Base-by-base conservation (phyloP, 2,888 invertebrate genomes). In the Apamea epomidion region DNA sequence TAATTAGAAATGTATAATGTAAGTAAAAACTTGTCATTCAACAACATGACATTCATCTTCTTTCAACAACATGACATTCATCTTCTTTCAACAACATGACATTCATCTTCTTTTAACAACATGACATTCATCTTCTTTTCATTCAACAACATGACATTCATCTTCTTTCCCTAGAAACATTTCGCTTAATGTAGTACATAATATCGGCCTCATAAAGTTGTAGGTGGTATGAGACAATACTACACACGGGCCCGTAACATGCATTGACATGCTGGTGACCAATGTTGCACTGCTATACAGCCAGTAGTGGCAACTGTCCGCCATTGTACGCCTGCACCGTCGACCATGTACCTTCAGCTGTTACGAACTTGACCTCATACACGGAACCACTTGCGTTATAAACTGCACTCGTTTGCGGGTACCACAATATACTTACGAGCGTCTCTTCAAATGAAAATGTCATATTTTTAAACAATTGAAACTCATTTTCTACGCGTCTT, bases 401-500 rank as follows among this genome's bases (percentile, higher is more conserved):
- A 64, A 60, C 74, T 60, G 74, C 48, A 68, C 62, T 45, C 42
- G 16, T 48, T 70, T 32, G 21, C 18, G 37, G 18, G 16, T 25
- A 37, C n/a, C 69, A 16, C 58, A n/a, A 32, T 32, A 29, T 42
- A 45, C 8, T 3, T 45, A n/a, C 25, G 48, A 32, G 54, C 58
- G 29, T 54, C 45, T n/a, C 16, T 45, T 67, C 10, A 8, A n/a
- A 74, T 74, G 60, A 32, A 18, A 54, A 72, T 32, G 25, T 62
- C 25, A 51, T 65, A 60, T 69, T 69, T 42, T 29, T 42, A n/a
- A 64, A 81, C 69, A 76, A 85, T 76, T 64, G 25, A 37, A 37
- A 37, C 37, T 54, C 18, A n/a, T 72, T 72, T n/a, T 45, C 25
- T 64, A 70, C 42, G 62, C 73, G 70, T 77, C 14, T 68, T 68